Percentiles rank a stretch among this genome's conserved stretches.
Conservation (phyloP, 2,797 vertebrate species). For the Macropodus opercularis region DNA sequence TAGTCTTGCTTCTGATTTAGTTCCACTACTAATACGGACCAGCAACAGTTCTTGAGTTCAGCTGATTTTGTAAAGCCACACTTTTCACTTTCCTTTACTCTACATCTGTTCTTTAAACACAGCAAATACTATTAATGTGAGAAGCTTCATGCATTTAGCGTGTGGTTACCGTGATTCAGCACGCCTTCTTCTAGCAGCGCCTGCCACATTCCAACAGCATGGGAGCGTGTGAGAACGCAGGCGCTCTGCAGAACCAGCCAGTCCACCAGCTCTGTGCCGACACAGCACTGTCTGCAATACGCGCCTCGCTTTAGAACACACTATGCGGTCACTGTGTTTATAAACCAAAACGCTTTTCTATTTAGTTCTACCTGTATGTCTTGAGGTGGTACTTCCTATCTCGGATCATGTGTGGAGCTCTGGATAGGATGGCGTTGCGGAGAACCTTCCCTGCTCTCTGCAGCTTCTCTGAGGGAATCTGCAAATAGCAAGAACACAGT, state of each 20-base stretch:
- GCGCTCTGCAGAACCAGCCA: slow-evolving; percentile 97
- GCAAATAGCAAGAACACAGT: slow-evolving; percentile 22
- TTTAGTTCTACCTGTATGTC: slow-evolving; percentile 92
- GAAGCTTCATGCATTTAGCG: no score
- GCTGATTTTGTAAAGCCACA: slow-evolving; percentile 5
- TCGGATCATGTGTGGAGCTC: slow-evolving; percentile 98
- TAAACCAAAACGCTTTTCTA: not conserved
- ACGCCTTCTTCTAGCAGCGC: slow-evolving; percentile 93
- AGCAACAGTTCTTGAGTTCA: slow-evolving; percentile 10
- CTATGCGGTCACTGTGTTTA: not conserved
- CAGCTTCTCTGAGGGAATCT: slow-evolving; percentile 97
- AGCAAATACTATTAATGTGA: no score
- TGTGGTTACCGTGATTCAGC: slow-evolving; percentile 90
- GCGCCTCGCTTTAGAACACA: slow-evolving; percentile 6
- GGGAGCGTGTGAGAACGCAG: slow-evolving; percentile 93
- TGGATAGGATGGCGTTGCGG: slow-evolving; percentile 91
- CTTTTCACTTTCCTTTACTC: no score
- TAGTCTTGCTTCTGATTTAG: slow-evolving; percentile 3
- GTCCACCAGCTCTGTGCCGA: slow-evolving; percentile 96
- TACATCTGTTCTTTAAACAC: no score
- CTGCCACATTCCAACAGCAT: slow-evolving; percentile 99
- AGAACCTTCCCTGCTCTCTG: slow-evolving; percentile 94
- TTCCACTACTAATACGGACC: slow-evolving; percentile 1
- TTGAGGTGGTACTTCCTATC: slow-evolving; percentile 98
- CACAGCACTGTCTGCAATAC: slow-evolving; percentile 91